Base-by-base conservation (phyloP, 2,888 invertebrate genomes). In the Amorpha juglandis region DNA sequence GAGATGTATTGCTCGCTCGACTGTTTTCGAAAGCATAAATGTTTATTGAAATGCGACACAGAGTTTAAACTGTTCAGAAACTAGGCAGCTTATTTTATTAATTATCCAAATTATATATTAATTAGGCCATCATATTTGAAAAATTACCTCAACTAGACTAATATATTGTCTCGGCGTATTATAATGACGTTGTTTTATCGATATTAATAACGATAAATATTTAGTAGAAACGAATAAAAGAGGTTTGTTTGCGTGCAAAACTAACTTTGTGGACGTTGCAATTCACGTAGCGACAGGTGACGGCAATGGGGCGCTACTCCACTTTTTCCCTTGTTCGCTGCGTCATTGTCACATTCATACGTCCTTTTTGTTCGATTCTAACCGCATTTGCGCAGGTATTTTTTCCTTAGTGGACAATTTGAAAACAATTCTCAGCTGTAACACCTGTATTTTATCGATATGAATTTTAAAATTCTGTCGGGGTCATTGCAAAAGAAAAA, bases 221-320 rank as follows among this genome's bases (percentile, higher is more conserved):
- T 73, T 72, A 69, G 71, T 72, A 70, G 69, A 70, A 63, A 69
- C 42, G 42, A 3, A 68, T 68, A 63, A 67, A 69, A 71, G 65
- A 64, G 63, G 68, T 70, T 70, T 74, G 74, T 77, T 75, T 74
- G 72, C 76, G 75, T 72, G 74, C 71, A 68, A 75, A 70, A 74
- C 77, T 76, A 74, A 78, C 78, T 77, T 76, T 74, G 71, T 75
- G 75, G 74, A 75, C 78, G 77, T 74, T 79, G 80, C 84, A 80
- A 79, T 79, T 78, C 72, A 69, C 68, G 72, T 68, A 68, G 72
- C 78, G 84, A 82, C 82, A 85, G 80, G 78, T 84, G 86, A 83
- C 64, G 62, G 51, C 62, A 67, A 67, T 63, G 67, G 67, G 63
- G 51, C 66, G 72, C 65, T 67, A 73, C 73, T 68, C 69, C 72